Evolutionary conservation across 2,113 vertebrate genomes (phyloP).

Genomic region (Hypanus sabinus): DNA sequence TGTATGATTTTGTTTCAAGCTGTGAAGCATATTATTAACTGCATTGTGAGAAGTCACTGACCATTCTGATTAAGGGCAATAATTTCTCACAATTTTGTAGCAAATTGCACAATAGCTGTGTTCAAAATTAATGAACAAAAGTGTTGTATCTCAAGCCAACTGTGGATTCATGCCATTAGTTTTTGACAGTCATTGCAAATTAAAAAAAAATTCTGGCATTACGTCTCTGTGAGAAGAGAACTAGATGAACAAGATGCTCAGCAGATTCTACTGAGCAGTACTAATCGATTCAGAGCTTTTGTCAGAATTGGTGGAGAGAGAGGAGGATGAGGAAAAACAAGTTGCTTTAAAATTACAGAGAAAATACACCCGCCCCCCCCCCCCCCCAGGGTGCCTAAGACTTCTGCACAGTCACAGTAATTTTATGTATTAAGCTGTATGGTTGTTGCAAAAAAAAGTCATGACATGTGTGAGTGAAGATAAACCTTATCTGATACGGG

Average conservation of each 20-base stretch:
- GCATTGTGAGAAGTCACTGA: neutral
- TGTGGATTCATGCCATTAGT: neutral
- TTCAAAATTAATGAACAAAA: neutral
- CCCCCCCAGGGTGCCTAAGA: too few species aligned
- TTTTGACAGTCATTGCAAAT: neutral
- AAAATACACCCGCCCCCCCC: too few species aligned
- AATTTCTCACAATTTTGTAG: neutral
- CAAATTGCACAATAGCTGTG: neutral
- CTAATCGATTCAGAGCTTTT: neutral
- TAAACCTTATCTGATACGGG: too few species aligned
- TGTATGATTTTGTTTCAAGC: constrained; percentile 11
- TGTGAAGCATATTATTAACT: neutral
- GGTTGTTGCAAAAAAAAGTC: too few species aligned
- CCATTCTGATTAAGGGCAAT: neutral
- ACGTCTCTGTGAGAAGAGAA: too few species aligned
- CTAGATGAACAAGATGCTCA: neutral
- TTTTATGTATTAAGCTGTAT: too few species aligned
- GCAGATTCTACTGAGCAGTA: neutral
- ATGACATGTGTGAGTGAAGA: too few species aligned
- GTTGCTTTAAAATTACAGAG: too few species aligned
- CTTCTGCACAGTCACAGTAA: too few species aligned
- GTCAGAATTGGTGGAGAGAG: too few species aligned
- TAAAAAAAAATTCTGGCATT: neutral
- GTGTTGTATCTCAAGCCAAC: neutral
- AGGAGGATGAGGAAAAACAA: too few species aligned